phyloP scores from a whole-genome alignment of 1,140 invertebrate genomes.

The Procambarus virginalis region DNA sequence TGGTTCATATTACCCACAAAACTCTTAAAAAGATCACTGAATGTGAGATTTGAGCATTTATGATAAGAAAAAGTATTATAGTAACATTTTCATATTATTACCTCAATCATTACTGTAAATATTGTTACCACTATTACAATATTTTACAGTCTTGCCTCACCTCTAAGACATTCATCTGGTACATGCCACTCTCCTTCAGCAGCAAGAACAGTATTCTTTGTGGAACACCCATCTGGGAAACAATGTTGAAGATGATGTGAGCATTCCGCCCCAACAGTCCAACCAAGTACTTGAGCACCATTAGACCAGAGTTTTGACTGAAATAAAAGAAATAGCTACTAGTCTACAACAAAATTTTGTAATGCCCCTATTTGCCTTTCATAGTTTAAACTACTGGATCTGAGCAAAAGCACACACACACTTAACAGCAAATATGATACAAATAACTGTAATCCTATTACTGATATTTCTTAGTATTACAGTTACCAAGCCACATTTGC shows the following conservation, averaged over 20 bases:
- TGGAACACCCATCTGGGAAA: conserved; percentile 68
- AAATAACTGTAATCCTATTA: too few relatives aligned
- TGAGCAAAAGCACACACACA: too few relatives aligned
- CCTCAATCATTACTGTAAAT: neutral
- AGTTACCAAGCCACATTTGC: too few relatives aligned
- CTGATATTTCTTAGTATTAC: too few relatives aligned
- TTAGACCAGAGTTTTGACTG: conserved; percentile 65
- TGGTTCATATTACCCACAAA: too few relatives aligned
- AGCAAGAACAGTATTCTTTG: conserved; percentile 66
- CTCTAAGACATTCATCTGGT: conserved; percentile 70
- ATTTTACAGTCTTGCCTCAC: conserved; percentile 10
- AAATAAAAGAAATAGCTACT: neutral
- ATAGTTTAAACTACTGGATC: too few relatives aligned
- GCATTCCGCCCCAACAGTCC: conserved; percentile 71
- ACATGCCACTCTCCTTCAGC: conserved; percentile 69
- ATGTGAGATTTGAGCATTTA: neutral
- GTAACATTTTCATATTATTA: neutral
- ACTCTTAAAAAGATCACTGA: too few relatives aligned
- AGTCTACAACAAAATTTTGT: neutral
- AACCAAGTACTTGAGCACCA: conserved; percentile 75
- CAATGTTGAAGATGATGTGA: conserved; percentile 69
- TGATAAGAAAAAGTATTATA: neutral
- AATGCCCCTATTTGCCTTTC: neutral
- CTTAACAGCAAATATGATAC: too few relatives aligned
- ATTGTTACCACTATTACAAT: neutral